Evolutionary conservation across 2,888 invertebrate genomes (phyloP).

Genomic region (Pristionchus japonicus): DNA sequence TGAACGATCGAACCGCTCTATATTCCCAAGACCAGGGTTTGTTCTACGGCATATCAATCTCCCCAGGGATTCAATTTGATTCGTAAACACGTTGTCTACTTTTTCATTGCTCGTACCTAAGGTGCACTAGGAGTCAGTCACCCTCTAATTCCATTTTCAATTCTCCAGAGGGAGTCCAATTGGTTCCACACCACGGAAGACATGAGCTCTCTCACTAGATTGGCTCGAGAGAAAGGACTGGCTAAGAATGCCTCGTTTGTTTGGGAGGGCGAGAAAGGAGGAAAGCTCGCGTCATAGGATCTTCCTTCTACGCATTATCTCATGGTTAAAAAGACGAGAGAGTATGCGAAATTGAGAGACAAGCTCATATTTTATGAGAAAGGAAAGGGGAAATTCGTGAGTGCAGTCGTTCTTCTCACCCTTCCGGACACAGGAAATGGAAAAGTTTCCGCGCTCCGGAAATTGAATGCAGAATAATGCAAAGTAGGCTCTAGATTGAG

Average conservation of each 20-base stretch:
- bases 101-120: not conserved
- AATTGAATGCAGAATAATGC: not conserved
- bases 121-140: not conserved
- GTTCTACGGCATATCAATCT: not conserved
- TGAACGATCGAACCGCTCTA: not conserved
- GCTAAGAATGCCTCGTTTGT: not conserved
- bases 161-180: not conserved
- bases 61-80: not conserved
- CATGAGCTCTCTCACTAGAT: constrained; percentile 2
- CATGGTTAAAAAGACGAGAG: too few species aligned
- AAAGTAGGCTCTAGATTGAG: not conserved
- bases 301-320: too few species aligned
- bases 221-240: not conserved
- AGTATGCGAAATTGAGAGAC: too few species aligned
- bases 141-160: not conserved
- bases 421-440: constrained; percentile 7
- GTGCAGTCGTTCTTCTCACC: not conserved
- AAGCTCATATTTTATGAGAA: too few species aligned
- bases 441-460: not conserved
- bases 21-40: too few species aligned
- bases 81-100: not conserved
- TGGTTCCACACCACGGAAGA: not conserved
- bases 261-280: not conserved
- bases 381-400: not conserved
- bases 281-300: too few species aligned